Evolutionary conservation across 1,140 invertebrate species (phyloP).

Genomic region (Drosophila tani): DNA sequence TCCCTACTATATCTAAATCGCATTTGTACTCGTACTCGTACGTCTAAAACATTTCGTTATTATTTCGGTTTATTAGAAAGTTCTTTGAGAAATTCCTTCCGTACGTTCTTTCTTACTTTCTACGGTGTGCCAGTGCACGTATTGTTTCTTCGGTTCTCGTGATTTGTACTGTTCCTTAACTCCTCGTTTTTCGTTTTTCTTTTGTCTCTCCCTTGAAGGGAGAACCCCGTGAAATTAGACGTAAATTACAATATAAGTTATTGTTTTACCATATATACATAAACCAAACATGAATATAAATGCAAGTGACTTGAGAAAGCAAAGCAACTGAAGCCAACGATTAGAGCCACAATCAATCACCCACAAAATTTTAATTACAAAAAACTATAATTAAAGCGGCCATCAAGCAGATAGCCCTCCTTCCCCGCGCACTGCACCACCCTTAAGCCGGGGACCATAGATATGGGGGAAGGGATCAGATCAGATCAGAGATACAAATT

Average conservation of each 20-base stretch:
- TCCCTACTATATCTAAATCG: slow-evolving; percentile 40
- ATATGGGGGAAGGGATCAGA: slow-evolving; percentile 16
- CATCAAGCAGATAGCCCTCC: slow-evolving; percentile 23
- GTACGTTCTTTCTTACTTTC: slow-evolving; percentile 27
- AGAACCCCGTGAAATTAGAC: slow-evolving; percentile 34
- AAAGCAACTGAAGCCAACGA: slow-evolving; percentile 53
- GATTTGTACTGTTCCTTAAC: slow-evolving; percentile 52
- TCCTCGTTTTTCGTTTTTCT: slow-evolving; percentile 10
- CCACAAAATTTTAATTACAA: not conserved
- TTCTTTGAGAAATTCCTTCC: slow-evolving; percentile 28
- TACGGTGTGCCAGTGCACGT: slow-evolving; percentile 73
- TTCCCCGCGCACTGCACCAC: slow-evolving; percentile 32
- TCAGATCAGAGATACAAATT: slow-evolving; percentile 25
- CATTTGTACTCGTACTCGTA: slow-evolving; percentile 52
- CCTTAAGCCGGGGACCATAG: slow-evolving; percentile 5
- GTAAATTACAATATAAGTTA: slow-evolving; percentile 39
- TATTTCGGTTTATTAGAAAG: slow-evolving; percentile 49
- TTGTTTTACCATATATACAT: slow-evolving; percentile 45
- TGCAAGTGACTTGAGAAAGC: slow-evolving; percentile 53
- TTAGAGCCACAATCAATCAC: slow-evolving; percentile 50
- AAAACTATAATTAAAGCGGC: slow-evolving; percentile 13
- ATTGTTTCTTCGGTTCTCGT: slow-evolving; percentile 21
- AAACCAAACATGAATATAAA: slow-evolving; percentile 50
- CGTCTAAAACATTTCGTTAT: slow-evolving; percentile 47
- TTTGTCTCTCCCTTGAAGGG: slow-evolving; percentile 6